Evolutionary conservation across 2,797 vertebrate genomes (phyloP).

Genomic region (Channallabes apus): DNA sequence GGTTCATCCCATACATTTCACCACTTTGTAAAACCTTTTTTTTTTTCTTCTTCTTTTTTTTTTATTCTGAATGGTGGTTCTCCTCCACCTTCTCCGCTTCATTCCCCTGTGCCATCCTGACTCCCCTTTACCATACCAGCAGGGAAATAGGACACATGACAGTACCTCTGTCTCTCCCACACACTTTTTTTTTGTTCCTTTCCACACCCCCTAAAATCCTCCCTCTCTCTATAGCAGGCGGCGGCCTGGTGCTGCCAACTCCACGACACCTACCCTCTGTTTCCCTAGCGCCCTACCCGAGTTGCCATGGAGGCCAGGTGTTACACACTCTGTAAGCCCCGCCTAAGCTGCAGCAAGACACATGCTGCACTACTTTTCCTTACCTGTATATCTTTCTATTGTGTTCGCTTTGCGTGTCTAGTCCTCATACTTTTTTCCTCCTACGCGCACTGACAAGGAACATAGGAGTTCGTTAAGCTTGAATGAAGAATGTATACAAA

Average conservation of each 20-base stretch:
- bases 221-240: slow-evolving; percentile 69
- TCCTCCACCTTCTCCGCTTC: slow-evolving; percentile 61
- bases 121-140: slow-evolving; percentile 58
- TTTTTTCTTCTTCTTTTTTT: slow-evolving; percentile 51
- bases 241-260: slow-evolving; percentile 49
- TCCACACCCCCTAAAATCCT: background rate
- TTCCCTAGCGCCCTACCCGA: slow-evolving; percentile 45
- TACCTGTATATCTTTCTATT: slow-evolving; percentile 57
- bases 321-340: slow-evolving; percentile 67
- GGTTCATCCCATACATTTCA: slow-evolving; percentile 50
- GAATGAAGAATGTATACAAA: slow-evolving; percentile 69
- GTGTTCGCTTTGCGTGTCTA: slow-evolving; percentile 24
- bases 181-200: background rate
- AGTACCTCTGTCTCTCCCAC: slow-evolving; percentile 60
- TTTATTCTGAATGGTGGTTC: slow-evolving; percentile 62
- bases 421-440: slow-evolving; percentile 34
- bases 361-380: slow-evolving; percentile 71
- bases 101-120: slow-evolving; percentile 62
- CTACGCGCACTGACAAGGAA: slow-evolving; percentile 57
- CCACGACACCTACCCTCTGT: slow-evolving; percentile 48
- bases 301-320: slow-evolving; percentile 75
- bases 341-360: slow-evolving; percentile 67
- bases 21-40: slow-evolving; percentile 52
- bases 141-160: slow-evolving; percentile 62
- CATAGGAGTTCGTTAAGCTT: slow-evolving; percentile 54